phyloP scores from a whole-genome alignment of 2,113 vertebrate species.

The Malurus melanocephalus region DNA sequence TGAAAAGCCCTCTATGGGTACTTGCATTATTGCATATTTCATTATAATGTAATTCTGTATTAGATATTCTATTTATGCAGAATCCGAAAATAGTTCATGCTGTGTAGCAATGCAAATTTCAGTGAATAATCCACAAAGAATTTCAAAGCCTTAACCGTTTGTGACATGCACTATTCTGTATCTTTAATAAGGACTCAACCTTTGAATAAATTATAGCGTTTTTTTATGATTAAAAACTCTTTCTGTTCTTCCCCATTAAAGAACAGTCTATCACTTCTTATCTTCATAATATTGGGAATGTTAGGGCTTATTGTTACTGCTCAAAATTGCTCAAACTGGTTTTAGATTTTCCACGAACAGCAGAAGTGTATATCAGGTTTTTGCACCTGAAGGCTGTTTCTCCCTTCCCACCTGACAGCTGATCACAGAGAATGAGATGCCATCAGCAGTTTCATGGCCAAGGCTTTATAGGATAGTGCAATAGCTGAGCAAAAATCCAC shows the following conservation, averaged over 20 bases:
- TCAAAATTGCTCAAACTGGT: not conserved
- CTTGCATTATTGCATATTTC: slow-evolving; percentile 67
- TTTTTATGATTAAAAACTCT: not conserved
- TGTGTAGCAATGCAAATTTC: slow-evolving; percentile 52
- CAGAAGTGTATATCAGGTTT: not conserved
- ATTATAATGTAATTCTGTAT: slow-evolving; percentile 67
- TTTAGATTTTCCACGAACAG: not conserved
- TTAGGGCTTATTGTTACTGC: not conserved
- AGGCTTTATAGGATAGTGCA: not conserved
- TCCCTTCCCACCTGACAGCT: not conserved
- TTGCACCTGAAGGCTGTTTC: not conserved
- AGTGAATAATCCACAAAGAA: slow-evolving; percentile 56
- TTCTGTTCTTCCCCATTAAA: not conserved
- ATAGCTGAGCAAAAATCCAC: not conserved
- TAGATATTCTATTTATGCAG: slow-evolving; percentile 65
- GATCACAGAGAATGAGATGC: not conserved
- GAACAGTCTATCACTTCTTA: not conserved
- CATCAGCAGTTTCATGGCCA: not conserved
- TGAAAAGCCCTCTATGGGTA: slow-evolving; percentile 46
- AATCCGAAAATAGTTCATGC: slow-evolving; percentile 59
- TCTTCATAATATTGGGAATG: not conserved
- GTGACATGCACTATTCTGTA: not conserved
- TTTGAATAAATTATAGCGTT: slow-evolving; percentile 7
- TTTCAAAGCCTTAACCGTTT: slow-evolving; percentile 59
- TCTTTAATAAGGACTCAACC: not conserved